Evolutionary conservation across 2,113 vertebrate genomes (phyloP).

Genomic region (Calypte anna): DNA sequence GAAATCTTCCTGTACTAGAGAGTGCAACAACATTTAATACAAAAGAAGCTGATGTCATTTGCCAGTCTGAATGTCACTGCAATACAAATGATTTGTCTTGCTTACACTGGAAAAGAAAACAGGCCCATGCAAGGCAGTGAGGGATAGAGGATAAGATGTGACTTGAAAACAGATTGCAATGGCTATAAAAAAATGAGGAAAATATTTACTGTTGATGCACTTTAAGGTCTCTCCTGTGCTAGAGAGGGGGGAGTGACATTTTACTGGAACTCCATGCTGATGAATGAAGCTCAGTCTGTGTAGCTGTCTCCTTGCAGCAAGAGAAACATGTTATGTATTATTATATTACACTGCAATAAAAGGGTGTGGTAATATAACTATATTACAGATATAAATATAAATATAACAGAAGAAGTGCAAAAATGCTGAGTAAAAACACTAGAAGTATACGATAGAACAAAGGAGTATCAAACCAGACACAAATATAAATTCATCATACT

Average conservation of each 20-base stretch:
- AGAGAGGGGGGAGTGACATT: not conserved
- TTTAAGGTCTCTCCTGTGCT: not conserved
- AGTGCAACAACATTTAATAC: not conserved
- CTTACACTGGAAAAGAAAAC: not conserved
- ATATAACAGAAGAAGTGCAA: constrained; percentile 1
- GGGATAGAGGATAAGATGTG: not conserved
- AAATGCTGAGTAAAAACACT: constrained; percentile 28
- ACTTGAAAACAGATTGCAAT: not conserved
- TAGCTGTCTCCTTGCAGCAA: not conserved
- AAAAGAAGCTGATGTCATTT: not conserved
- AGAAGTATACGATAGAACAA: constrained; percentile 30
- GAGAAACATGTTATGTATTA: not conserved
- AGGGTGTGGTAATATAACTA: constrained; percentile 36
- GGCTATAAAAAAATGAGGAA: not conserved
- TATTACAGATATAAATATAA: constrained; percentile 50
- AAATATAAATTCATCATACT: constrained; percentile 46
- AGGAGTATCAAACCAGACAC: constrained; percentile 35
- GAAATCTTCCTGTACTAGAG: not conserved
- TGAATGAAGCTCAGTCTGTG: not conserved
- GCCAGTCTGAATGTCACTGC: not conserved
- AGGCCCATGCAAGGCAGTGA: not conserved
- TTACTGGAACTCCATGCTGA: not conserved
- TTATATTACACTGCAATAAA: constrained; percentile 30
- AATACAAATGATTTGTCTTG: not conserved
- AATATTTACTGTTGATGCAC: not conserved